Conservation (phyloP, 2,888 invertebrate species). For the Exocentrus adspersus region DNA sequence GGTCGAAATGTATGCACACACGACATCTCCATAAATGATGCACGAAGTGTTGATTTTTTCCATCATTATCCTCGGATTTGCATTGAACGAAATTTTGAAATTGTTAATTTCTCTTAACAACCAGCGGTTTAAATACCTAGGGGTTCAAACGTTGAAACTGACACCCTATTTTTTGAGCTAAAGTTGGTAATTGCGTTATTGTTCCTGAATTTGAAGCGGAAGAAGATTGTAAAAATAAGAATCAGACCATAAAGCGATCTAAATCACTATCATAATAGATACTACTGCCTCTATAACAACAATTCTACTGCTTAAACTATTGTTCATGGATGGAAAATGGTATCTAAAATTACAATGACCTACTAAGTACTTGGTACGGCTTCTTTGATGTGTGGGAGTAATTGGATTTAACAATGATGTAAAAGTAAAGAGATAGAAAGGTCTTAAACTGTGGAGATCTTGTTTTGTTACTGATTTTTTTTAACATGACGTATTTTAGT, state of each 20-base stretch:
- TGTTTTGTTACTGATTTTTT: too few relatives aligned
- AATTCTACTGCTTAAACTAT: background rate
- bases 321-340: background rate
- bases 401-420: too few relatives aligned
- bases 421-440: too few relatives aligned
- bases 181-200: slow-evolving; percentile 9
- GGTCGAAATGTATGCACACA: slow-evolving; percentile 5
- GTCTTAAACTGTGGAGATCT: too few relatives aligned
- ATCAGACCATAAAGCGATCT: slow-evolving; percentile 11
- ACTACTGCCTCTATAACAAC: background rate
- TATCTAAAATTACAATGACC: background rate
- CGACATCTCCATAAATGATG: background rate
- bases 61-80: too few relatives aligned
- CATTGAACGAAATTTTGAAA: too few relatives aligned
- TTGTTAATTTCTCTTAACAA: too few relatives aligned
- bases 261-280: background rate
- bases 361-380: too few relatives aligned
- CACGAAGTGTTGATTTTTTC: too few relatives aligned
- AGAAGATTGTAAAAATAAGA: background rate
- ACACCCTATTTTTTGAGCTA: background rate
- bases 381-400: background rate
- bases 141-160: background rate
- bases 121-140: too few relatives aligned
- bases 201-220: background rate
- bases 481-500: too few relatives aligned